Base-by-base conservation (phyloP, 2,113 vertebrate species). In the Siniperca chuatsi region DNA sequence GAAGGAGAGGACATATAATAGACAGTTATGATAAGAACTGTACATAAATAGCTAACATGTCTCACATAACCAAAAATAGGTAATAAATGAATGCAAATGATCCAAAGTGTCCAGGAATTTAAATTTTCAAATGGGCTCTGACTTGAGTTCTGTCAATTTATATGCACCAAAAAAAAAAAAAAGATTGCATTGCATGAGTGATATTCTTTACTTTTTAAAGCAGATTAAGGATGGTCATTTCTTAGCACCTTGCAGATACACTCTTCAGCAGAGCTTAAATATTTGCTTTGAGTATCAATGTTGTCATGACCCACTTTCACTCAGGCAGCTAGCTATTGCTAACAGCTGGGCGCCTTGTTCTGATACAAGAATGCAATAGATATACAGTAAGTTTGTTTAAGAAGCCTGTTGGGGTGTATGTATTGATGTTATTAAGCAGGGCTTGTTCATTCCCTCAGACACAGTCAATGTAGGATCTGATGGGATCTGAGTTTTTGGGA, bases 221-320 rank as follows among this genome's bases (percentile, higher is more conserved):
- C 25, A 81, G 29, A 11, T 65, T 8, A 29, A 37, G 50, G 50
- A 46, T 7, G 52, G 64, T 44, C 21, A 61, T 66, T 65, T 25
- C 23, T 87, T 18, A 9, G 50, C 54, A 76, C 37, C 29, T 25
- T 58, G 48, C 15, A 66, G n/a, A 48, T 21, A 79, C 55, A 64
- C n/a, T 55, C 40, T 44, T 25, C 72, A 74, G 71, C 77, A 90
- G 55, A 79, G 78, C 58, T 68, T 9, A 58, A 78, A 71, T 79
- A 75, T 70, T 88, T 76, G 48, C 66, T 79, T 16, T 0, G 25
- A 80, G 4, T 74, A 64, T 60, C 58, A 44, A 3, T 75, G n/a
- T 74, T 81, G 64, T 80, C 80, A 73, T 90, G 78, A 86, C 87
- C 75, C 69, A 83, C 75, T 90, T 87, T 84, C 40, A 70, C 13